Evolutionary conservation across 2,113 vertebrate genomes (phyloP).

Genomic region (Murina feae): DNA sequence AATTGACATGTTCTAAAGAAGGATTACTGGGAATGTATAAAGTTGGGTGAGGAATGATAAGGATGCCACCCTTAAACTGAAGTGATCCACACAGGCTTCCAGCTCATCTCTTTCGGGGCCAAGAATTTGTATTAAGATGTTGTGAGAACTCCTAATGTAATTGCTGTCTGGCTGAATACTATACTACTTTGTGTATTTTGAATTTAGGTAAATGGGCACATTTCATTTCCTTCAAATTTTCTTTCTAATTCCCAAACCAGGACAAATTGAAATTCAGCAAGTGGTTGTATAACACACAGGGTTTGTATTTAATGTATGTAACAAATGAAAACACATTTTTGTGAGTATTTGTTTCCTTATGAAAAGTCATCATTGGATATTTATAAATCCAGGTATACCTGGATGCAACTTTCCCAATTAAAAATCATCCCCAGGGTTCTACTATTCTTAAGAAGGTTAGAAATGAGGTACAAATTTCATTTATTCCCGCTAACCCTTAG

Average conservation of each 20-base stretch:
- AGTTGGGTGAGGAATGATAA: not conserved
- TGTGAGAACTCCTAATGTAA: not conserved
- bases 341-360: not conserved
- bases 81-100: not conserved
- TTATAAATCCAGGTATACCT: not conserved
- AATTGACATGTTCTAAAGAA: not conserved
- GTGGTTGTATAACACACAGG: not conserved
- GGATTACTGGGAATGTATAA: not conserved
- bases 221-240: not conserved
- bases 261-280: not conserved
- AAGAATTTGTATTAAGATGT: not conserved
- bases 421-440: not conserved
- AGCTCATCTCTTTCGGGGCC: not conserved
- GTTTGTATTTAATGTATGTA: not conserved
- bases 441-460: not conserved
- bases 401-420: not conserved
- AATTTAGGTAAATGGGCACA: not conserved
- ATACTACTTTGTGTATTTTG: not conserved
- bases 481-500: not conserved
- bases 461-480: not conserved
- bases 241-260: not conserved
- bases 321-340: not conserved
- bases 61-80: not conserved
- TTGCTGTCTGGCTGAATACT: not conserved
- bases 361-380: not conserved